Evolutionary conservation across 2,797 vertebrate species (phyloP), one percentile per base, ranked within the genome.

Genomic region (Tympanoctomys barrerae): DNA sequence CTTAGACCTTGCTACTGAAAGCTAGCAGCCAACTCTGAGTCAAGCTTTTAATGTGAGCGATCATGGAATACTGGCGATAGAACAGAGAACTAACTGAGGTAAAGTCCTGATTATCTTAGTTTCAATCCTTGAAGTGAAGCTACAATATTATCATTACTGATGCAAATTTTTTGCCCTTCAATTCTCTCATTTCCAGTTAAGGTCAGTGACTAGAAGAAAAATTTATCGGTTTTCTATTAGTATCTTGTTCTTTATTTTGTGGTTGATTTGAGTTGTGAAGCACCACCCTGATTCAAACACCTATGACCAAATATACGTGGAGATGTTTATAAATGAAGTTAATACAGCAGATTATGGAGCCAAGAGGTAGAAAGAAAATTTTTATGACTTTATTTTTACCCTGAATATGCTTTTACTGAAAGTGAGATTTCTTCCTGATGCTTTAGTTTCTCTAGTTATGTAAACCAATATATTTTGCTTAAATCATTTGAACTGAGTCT

Each of bases 301-400:
- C 31, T 81, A 31, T 42, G 24, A 66, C 3, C 33, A 22, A 75
- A 4, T 3, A 1, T 31, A 68, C 24, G 5, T 61, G 39, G 22
- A 88, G 49, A 84, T 54, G 78, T 61, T 88, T 80, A 68, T 42
- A 73, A 90, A 36, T 80, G 73, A 85, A 81, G 46, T 73, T 26
- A 86, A 13, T 22, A 93, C 28, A 57, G 39, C 26, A 80, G 11
- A 68, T 68, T 2, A 9, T 57, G 87, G 13, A 84, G 18, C 3
- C 39, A 68, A 84, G 57, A 62, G 33, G n/a, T 3, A 79, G 36
- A 73, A 89, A 59, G 31, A 61, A 75, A 24, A 59, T 4, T 31
- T 33, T 26, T 33, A 4, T 36, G 21, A 82, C 52, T 31, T 90
- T 33, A 68, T 31, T 46, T 52, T 46, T 36, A 85, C n/a, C 36